A percentile compares a stretch with the other conserved stretches of the same genome.
Evolutionary conservation across 1,140 invertebrate genomes (phyloP).

Genomic region (Macrocentrus cingulum): DNA sequence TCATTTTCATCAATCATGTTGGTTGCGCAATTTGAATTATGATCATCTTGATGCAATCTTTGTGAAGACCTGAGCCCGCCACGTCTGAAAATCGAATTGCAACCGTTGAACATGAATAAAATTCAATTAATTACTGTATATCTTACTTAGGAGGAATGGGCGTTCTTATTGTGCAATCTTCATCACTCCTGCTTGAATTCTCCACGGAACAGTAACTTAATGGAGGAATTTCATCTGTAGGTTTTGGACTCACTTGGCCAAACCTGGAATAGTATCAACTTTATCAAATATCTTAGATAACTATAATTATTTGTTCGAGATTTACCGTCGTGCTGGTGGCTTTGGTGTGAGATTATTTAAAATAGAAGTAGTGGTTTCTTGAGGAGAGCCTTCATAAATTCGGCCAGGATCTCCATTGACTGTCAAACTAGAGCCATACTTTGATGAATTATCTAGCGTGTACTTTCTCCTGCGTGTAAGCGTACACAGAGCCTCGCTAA

Average conservation of each 20-base stretch:
- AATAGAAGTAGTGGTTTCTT: conserved; percentile 43
- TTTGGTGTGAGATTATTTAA: conserved; percentile 48
- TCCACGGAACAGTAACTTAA: background rate
- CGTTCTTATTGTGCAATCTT: background rate
- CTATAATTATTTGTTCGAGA: background rate
- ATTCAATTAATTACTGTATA: too few relatives aligned
- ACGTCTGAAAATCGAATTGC: conserved; percentile 33
- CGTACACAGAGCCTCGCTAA: conserved; percentile 50
- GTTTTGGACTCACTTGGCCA: conserved; percentile 5
- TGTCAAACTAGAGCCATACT: conserved; percentile 41
- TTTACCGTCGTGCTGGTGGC: conserved; percentile 41
- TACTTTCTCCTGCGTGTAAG: conserved; percentile 50
- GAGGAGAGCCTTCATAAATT: conserved; percentile 39
- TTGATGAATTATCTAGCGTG: conserved; percentile 44
- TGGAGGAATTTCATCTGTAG: conserved; percentile 6
- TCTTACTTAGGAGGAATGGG: conserved; percentile 5
- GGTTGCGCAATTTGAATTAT: conserved; percentile 25
- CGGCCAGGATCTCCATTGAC: conserved; percentile 44
- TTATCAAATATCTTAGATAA: background rate
- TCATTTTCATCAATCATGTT: conserved; percentile 47
- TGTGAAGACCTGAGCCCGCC: conserved; percentile 45
- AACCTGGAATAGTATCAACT: background rate
- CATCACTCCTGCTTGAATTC: background rate
- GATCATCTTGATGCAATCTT: conserved; percentile 33
- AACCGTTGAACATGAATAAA: too few relatives aligned